Percentiles rank a stretch among this genome's conserved stretches.
phyloP scores from a whole-genome alignment of 2,888 invertebrate species.

The Leucania comma region DNA sequence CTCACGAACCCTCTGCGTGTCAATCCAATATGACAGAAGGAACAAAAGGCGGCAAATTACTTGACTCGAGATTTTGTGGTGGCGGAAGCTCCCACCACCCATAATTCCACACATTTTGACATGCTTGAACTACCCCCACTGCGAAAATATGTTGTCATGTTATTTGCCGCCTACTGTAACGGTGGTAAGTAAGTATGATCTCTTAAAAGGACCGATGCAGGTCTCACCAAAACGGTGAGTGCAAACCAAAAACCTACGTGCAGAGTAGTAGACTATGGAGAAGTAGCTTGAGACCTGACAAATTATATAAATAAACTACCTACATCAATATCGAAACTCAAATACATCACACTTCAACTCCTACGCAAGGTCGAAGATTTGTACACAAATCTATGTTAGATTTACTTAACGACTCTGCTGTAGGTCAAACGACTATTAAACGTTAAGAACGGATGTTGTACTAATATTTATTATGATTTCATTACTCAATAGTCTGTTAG shows the following conservation, averaged over 20 bases:
- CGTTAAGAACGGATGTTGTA: constrained; percentile 56
- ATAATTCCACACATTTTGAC: too few relatives aligned
- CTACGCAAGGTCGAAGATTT: constrained; percentile 77
- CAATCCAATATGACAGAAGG: constrained; percentile 5
- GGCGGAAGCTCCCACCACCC: too few relatives aligned
- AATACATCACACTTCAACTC: constrained; percentile 62
- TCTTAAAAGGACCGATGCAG: background rate
- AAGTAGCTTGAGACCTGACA: background rate
- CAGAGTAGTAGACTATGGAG: background rate
- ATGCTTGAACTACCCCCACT: too few relatives aligned
- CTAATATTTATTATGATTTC: constrained; percentile 65
- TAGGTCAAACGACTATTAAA: constrained; percentile 75
- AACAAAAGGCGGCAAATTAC: too few relatives aligned
- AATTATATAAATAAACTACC: constrained; percentile 21
- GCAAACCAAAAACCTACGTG: constrained; percentile 4
- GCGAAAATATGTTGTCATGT: too few relatives aligned
- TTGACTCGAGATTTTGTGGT: too few relatives aligned
- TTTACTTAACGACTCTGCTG: constrained; percentile 70
- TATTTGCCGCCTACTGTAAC: too few relatives aligned
- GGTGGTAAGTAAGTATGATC: too few relatives aligned
- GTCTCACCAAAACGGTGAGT: background rate
- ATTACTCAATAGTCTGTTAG: constrained; percentile 26
- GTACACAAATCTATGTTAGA: constrained; percentile 66
- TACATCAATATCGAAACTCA: constrained; percentile 33
- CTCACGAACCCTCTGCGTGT: background rate